Base-by-base conservation (phyloP, 2,888 invertebrate genomes). In the Carcina quercana region DNA sequence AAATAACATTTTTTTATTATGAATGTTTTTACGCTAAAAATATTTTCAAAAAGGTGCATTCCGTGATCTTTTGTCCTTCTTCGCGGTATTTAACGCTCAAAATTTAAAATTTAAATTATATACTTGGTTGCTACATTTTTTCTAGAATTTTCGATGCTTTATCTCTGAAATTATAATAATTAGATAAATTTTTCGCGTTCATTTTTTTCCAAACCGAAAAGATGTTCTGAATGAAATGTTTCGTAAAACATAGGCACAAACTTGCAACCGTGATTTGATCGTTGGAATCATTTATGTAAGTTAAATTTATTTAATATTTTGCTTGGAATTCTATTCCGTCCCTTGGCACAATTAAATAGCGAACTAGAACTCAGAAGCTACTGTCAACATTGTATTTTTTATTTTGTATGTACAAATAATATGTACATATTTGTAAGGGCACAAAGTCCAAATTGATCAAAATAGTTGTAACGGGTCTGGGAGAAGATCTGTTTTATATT, bases 351-450 rank as follows among this genome's bases (percentile, higher is more conserved):
- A 60, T 48, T 56, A 48, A n/a, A 53, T 55, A 51, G 53, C 58
- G 59, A 61, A 53, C 43, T 53, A n/a, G 66, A 70, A 69, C 67
- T 68, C 66, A 60, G 51, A 59, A 56, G 55, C 53, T 56, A 53
- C 47, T 60, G 54, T 53, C 49, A 55, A 50, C 59, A 50, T 47
- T 53, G 53, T 52, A 49, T 48, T 53, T 54, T 55, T 56, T 54
- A 46, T 55, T 57, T 57, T 58, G 51, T 63, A 59, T n/a, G 10
- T 10, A 24, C 11, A 24, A 11, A 11, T 47, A 49, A 49, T 54
- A 50, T 59, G 31, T 33, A 30, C 33, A 33, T 34, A 28, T 30
- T 49, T 52, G 40, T 37, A 49, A 29, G 54, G 55, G 64, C 66
- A 64, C 64, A 67, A 59, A 59, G 37, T 42, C 43, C 35, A 20